phyloP scores from a whole-genome alignment of 2,113 vertebrate species.

The Potamarius usumacintae region DNA sequence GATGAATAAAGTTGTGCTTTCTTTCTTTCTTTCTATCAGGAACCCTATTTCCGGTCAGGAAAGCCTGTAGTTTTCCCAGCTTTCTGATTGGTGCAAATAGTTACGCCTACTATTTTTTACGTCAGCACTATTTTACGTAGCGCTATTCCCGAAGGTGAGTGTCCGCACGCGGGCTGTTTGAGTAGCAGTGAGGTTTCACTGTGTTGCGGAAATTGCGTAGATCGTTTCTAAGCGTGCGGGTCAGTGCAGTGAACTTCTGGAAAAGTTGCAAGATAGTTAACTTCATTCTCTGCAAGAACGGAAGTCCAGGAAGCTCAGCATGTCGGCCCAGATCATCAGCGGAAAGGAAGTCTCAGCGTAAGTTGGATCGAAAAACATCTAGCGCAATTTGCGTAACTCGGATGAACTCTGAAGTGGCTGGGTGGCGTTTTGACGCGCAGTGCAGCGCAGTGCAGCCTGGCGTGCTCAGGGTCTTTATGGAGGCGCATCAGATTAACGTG shows the following conservation, averaged over 20 bases:
- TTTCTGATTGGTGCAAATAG: neutral
- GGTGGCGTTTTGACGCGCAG: too few relatives aligned
- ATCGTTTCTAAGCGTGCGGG: neutral
- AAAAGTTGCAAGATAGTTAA: neutral
- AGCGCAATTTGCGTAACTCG: neutral
- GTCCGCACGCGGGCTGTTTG: too few relatives aligned
- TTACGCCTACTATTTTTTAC: neutral
- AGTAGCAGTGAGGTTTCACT: neutral
- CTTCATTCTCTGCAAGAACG: neutral
- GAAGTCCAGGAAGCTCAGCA: slow-evolving; percentile 44
- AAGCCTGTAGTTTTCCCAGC: neutral
- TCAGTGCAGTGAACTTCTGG: neutral
- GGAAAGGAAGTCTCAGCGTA: slow-evolving; percentile 77
- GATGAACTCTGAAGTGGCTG: neutral
- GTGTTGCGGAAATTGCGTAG: neutral
- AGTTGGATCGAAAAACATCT: slow-evolving; percentile 51
- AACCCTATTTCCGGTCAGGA: too few relatives aligned
- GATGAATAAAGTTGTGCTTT: too few relatives aligned
- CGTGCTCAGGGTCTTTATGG: neutral
- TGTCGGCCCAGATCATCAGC: slow-evolving; percentile 74
- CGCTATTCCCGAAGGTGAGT: slow-evolving; percentile 6
- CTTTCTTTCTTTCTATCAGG: too few relatives aligned
- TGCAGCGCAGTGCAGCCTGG: too few relatives aligned
- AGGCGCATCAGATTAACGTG: neutral
- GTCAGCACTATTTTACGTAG: neutral